Evolutionary conservation across 2,888 invertebrate species (phyloP).

Genomic region (Folsomia candida): DNA sequence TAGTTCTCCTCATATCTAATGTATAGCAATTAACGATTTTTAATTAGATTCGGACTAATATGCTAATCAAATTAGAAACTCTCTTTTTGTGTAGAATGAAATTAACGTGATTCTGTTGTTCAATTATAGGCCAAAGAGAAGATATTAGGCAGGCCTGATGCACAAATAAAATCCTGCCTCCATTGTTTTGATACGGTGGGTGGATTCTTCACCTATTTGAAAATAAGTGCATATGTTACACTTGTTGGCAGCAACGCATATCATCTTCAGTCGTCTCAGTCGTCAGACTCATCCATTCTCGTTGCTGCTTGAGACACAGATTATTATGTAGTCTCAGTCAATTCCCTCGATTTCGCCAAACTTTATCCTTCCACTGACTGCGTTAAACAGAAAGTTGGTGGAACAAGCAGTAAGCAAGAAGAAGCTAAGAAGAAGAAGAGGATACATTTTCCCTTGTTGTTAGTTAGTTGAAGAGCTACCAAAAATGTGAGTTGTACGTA

Average conservation of each 20-base stretch:
- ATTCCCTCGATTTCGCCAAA: neutral
- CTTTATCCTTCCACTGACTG: neutral
- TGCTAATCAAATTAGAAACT: neutral
- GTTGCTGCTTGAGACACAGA: neutral
- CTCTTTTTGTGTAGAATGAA: neutral
- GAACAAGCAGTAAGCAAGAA: neutral
- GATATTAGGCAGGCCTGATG: neutral
- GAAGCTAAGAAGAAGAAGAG: too few species aligned
- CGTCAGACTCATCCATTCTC: neutral
- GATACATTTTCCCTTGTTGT: too few species aligned
- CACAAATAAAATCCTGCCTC: neutral
- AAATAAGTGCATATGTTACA: neutral
- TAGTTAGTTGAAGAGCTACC: too few species aligned
- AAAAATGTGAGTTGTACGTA: neutral
- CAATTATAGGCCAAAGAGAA: neutral
- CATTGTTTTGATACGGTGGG: conserved; percentile 19
- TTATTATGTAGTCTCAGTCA: neutral
- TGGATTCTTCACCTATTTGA: neutral
- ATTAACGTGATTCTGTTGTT: conserved; percentile 4
- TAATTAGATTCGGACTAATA: neutral
- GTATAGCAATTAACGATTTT: neutral
- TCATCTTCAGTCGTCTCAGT: neutral
- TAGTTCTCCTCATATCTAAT: neutral
- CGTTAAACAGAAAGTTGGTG: neutral
- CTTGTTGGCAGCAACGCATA: neutral